Base-by-base conservation (phyloP, 2,797 vertebrate species). In the Rhinichthys osculus region DNA sequence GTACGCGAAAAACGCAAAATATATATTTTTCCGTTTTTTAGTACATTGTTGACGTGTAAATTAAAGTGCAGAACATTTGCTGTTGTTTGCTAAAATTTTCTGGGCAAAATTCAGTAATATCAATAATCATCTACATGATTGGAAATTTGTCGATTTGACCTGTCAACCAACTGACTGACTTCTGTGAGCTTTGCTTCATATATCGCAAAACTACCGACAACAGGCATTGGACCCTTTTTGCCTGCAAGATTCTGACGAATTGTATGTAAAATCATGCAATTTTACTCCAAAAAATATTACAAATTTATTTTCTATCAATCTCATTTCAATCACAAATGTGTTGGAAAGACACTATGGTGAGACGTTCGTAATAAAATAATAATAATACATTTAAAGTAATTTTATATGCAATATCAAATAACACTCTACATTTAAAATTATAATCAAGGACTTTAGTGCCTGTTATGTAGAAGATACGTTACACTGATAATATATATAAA, bases 1-100 rank as follows among this genome's bases (percentile, higher is more conserved):
- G 19, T 57, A 57, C 0, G 8, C 3, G 3, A 23, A 57, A 57
- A 57, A 57, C 7, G 1, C 17, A 7, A 52, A 52, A 52, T 19
- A 52, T 0, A 3, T 21, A 23, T 3, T 47, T 1, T 0, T 1
- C 44, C 1, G 0, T 23, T 57, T 57, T 23, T 23, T 57, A 57
- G 21, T 57, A 57, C 21, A 57, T 8, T 3, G 21, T 57, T 23
- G 54, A 23, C 3, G 21, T 21, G 21, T 54, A 19, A 54, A 19
- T 8, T 21, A 57, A 57, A 9, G 54, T 23, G 19, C 21, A 23
- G 19, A 57, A 9, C 54, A n/a, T 59, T 59, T n/a, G 4, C 23
- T 59, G 57, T 57, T 23, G 21, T 57, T 23, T 23, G 8, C 21
- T 4, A 3, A 21, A 8, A 8, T 8, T 0, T 8, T 54, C 7